Evolutionary conservation across 2,797 vertebrate species (phyloP).

Genomic region (Cirrhinus mrigala): DNA sequence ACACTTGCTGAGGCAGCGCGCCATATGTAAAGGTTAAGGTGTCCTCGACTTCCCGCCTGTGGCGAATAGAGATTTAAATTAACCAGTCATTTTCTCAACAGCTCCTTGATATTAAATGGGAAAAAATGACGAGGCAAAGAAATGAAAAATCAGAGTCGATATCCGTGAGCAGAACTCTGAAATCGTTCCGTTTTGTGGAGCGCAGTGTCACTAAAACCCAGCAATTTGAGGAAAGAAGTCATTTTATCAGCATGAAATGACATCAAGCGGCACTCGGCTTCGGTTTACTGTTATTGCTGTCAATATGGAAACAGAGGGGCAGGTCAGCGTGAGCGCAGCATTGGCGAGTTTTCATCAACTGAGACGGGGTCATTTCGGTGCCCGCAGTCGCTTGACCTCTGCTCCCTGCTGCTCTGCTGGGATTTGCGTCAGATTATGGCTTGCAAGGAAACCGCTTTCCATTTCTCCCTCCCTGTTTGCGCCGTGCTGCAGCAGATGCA

Average conservation of each 20-base stretch:
- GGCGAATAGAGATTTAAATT: conserved; percentile 45
- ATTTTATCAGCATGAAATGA: conserved; percentile 11
- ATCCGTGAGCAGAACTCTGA: conserved; percentile 41
- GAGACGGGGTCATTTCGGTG: conserved; percentile 32
- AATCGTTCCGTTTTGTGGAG: background rate
- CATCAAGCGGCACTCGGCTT: conserved; percentile 6
- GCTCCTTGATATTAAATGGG: conserved; percentile 28
- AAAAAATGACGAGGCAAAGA: background rate
- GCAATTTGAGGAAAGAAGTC: background rate
- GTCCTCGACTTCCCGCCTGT: conserved; percentile 42
- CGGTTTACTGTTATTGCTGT: conserved; percentile 43
- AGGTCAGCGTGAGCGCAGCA: conserved; percentile 6
- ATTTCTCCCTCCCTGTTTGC: conserved; percentile 9
- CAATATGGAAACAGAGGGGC: conserved; percentile 49
- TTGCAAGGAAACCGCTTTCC: conserved; percentile 32
- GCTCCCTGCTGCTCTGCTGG: conserved; percentile 15
- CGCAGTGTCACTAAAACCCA: background rate
- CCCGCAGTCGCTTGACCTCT: conserved; percentile 43
- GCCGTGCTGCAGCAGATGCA: background rate
- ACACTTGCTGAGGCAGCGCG: conserved; percentile 33
- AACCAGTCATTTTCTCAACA: conserved; percentile 38
- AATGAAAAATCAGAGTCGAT: conserved; percentile 50
- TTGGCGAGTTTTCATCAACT: conserved; percentile 34
- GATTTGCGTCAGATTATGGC: conserved; percentile 50
- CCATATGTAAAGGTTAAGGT: conserved; percentile 31